These are phyloP conservation scores for Pycnonotus jocosus DNA, from an alignment of 2,113 vertebrate species.

Conservation along the genomic window DNA sequence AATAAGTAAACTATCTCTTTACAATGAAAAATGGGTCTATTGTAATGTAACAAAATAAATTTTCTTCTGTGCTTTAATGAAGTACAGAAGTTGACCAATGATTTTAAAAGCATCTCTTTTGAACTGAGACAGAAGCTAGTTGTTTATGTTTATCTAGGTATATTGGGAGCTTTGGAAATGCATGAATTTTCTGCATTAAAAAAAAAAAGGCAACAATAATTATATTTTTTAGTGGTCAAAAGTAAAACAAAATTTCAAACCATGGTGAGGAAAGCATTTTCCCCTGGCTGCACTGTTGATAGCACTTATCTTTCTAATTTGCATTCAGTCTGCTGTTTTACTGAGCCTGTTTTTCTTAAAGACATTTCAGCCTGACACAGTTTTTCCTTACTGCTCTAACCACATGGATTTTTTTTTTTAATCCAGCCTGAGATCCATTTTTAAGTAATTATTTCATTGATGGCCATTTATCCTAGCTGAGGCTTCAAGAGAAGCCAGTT, in stretches of 20 bases:
- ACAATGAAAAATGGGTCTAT: background rate
- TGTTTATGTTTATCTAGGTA: background rate
- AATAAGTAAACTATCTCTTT: constrained; percentile 9
- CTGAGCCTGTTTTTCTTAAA: background rate
- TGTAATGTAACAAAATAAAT: background rate
- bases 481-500: background rate
- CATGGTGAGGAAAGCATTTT: background rate
- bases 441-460: background rate
- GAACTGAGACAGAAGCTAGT: background rate
- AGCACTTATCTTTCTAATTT: background rate
- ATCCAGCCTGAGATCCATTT: background rate
- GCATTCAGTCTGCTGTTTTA: background rate
- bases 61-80: background rate
- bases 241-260: background rate
- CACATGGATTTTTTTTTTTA: background rate
- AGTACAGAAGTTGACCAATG: background rate
- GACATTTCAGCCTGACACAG: background rate
- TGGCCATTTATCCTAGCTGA: background rate
- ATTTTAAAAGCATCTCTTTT: background rate
- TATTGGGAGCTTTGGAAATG: background rate
- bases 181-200: background rate
- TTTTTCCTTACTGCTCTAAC: background rate
- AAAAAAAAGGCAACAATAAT: background rate
- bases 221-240: background rate
- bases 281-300: background rate